phyloP scores from a whole-genome alignment of 2,797 vertebrate genomes.

The Notamacropus eugenii region DNA sequence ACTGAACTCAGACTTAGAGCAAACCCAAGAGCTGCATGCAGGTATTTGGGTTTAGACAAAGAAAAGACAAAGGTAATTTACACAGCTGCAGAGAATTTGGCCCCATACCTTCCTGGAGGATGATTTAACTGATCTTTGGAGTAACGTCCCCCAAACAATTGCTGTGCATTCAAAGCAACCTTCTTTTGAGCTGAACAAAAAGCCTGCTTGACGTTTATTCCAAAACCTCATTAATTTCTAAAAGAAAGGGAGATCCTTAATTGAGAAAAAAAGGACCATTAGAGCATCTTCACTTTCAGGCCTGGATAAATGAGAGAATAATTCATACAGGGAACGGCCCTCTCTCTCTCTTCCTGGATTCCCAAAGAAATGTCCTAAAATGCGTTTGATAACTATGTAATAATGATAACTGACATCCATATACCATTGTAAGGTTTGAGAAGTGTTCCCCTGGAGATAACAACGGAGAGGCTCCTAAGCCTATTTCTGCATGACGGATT shows the following conservation, averaged over 20 bases:
- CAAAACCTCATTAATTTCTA: constrained; percentile 29
- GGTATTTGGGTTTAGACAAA: constrained; percentile 43
- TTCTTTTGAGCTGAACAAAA: constrained; percentile 48
- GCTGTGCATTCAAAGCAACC: background rate
- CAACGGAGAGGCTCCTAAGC: background rate
- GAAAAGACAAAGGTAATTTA: constrained; percentile 66
- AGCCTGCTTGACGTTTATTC: background rate
- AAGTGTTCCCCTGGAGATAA: no score
- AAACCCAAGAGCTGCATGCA: background rate
- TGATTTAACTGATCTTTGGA: constrained; percentile 14
- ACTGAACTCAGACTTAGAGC: constrained; percentile 61
- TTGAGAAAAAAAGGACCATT: background rate
- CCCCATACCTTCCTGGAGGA: background rate
- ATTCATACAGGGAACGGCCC: background rate
- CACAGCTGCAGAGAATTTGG: constrained; percentile 13
- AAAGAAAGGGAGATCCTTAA: background rate
- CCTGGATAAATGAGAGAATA: background rate
- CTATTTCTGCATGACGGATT: background rate
- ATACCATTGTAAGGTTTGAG: background rate
- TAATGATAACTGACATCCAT: background rate
- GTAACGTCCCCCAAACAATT: background rate
- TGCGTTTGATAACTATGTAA: background rate
- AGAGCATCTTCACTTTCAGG: background rate
- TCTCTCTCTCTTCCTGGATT: background rate
- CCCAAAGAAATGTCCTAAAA: background rate